Evolutionary conservation across 2,797 vertebrate species (phyloP), one percentile per base, ranked within the genome.

Genomic region (Acomys russatus): DNA sequence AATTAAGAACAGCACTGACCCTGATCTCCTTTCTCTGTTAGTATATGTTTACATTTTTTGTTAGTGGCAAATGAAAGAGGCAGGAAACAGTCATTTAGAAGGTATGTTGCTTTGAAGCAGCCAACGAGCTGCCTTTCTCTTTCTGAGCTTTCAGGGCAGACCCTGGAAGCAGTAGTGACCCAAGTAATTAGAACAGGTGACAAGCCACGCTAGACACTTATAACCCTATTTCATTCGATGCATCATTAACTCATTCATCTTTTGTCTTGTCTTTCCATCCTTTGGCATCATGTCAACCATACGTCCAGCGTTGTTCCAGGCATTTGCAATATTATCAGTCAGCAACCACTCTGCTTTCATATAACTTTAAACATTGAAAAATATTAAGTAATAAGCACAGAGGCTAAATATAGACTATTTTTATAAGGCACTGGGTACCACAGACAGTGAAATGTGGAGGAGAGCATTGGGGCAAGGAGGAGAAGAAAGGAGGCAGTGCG

Each of bases 61-160:
- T 74, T 61, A 61, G 68, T 73, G 35, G 61, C 89, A 96, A 49
- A 92, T 20, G 6, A 28, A 49, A 8, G 76, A 49, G 38, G 25
- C 25, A 84, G 54, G 64, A 91, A 95, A 91, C 7, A 79, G 44
- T 86, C 8, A 20, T 94, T 73, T 51, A 35, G 90, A 95, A 89
- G 23, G 23, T 61, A 1, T 23, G 17, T 79, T 49, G n/a, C 83
- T 90, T 68, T 59, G 44, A 82, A 76, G 25, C 54, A 86, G 80
- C 33, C 63, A 94, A 18, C 30, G 44, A 64, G 22, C 17, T 76
- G 20, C 76, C 77, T 49, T 63, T 85, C 71, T 90, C 11, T 95
- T 73, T 77, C 59, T 44, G 44, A 93, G 25, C 18, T 1, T 12
- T 54, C 25, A n/a, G 49, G 3, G 11, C 38, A 14, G 25, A 10